phyloP scores from a whole-genome alignment of 23 tunicate species.

The Trididemnum miniatum region DNA sequence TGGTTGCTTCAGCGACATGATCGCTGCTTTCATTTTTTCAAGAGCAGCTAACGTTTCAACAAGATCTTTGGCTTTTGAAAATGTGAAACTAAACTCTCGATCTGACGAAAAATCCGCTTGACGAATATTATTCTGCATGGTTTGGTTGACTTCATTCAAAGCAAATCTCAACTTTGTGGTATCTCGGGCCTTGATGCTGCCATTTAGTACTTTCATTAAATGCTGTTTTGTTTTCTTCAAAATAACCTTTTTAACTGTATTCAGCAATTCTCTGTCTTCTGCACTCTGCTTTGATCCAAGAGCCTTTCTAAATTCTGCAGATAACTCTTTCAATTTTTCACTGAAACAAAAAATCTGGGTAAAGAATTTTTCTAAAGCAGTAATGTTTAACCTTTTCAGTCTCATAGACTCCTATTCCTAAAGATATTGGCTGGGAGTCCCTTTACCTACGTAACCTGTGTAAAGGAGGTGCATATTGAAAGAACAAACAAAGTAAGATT shows the following conservation, averaged over 20 bases:
- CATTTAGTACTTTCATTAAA: not conserved
- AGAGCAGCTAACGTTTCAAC: not conserved
- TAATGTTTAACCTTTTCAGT: no score
- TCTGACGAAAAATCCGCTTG: not conserved
- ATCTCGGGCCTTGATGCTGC: not conserved
- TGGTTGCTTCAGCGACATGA: slow-evolving; percentile 11
- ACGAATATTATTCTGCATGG: not conserved
- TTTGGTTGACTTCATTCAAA: not conserved
- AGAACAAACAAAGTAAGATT: no score
- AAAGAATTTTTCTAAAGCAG: no score
- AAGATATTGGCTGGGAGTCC: no score
- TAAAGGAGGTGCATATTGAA: no score
- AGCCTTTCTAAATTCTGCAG: not conserved
- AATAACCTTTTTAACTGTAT: not conserved
- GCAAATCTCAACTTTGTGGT: not conserved
- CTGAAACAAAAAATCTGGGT: not conserved
- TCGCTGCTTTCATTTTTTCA: slow-evolving; percentile 17
- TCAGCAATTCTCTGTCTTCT: not conserved
- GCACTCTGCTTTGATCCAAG: not conserved
- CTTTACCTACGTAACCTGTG: no score
- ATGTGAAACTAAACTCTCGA: not conserved
- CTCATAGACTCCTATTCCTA: no score
- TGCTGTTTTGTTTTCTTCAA: not conserved
- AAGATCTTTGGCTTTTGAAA: slow-evolving; percentile 6
- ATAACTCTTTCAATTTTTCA: not conserved